Evolutionary conservation across 2,888 invertebrate genomes (phyloP), one percentile per base, ranked within the genome.

Genomic region (Achlya flavicornis): DNA sequence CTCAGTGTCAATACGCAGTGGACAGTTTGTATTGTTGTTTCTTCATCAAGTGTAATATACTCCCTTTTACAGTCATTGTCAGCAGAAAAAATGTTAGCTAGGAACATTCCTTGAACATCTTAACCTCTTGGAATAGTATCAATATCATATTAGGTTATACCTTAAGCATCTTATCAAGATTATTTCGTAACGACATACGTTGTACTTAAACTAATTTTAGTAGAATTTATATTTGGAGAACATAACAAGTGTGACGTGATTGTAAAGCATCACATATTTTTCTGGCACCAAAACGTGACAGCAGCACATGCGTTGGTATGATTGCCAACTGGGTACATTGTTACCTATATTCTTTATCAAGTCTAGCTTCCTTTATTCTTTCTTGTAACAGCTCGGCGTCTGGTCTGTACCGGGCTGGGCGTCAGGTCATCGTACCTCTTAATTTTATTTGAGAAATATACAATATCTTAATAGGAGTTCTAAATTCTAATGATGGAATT

Each of bases 251-350:
- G 46, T 72, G 69, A 75, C 77, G 75, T 75, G 75, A 74, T 63
- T 69, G 66, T 74, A 77, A 68, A 66, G 68, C 68, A 70, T 71
- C 64, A 75, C 68, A 76, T 69, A 83, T 83, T 81, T 66, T 64
- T 62, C 68, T 75, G 78, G 80, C 81, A 84, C 77, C 73, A 73
- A 66, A 63, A 68, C 73, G 66, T 64, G 60, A 41, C 41, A 60
- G 67, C 69, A 69, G 78, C 76, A 78, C 76, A 76, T 68, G 74
- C 70, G 72, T 68, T 67, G 53, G 53, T 53, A 53, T 64, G 69
- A 41, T 65, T 85, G 87, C 87, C 88, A 87, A 86, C 67, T 78
- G 75, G 74, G 72, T 74, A 76, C 72, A 53, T 63, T 73, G 66
- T 71, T 75, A 73, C 53, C 14, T 53, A 53, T 10, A 53, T 19